Evolutionary conservation across 2,797 vertebrate species (phyloP).

Genomic region (Xyrichtys novacula): DNA sequence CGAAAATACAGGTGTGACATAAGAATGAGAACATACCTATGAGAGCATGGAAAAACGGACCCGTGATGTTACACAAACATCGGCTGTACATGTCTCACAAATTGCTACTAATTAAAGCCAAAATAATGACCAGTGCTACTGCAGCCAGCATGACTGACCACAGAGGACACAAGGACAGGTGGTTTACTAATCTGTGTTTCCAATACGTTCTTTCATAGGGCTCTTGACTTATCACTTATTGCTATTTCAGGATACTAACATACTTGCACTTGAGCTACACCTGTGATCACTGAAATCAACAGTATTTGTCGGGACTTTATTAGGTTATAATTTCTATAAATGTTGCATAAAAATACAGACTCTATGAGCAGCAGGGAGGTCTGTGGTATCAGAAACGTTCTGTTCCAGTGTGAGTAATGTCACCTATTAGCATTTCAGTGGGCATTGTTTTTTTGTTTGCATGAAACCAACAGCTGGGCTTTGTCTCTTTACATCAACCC

Average conservation of each 20-base stretch:
- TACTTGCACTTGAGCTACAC: conserved; percentile 13
- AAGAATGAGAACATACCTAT: conserved; percentile 52
- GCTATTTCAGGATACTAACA: conserved; percentile 1
- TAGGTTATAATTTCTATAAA: no score
- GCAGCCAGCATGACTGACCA: conserved; percentile 23
- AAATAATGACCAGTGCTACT: conserved; percentile 59
- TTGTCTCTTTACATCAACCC: no score
- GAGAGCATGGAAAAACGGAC: conserved; percentile 50
- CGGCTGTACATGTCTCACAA: conserved; percentile 23
- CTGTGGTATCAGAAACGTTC: no score
- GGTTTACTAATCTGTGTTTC: conserved; percentile 51
- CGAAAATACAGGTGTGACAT: conserved; percentile 65
- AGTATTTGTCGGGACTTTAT: background rate
- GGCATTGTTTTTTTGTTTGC: no score
- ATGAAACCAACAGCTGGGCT: no score
- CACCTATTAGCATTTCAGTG: no score
- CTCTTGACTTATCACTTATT: conserved; percentile 7
- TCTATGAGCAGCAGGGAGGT: no score
- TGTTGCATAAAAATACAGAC: no score
- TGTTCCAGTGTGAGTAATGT: no score
- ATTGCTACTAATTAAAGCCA: conserved; percentile 39
- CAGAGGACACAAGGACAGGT: conserved; percentile 26
- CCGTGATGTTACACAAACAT: conserved; percentile 42
- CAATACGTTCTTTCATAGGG: conserved; percentile 19
- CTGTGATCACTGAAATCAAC: background rate